Percentiles rank a stretch among this genome's conserved stretches.
Evolutionary conservation across 1,140 invertebrate genomes (phyloP).

Genomic region (Penaeus chinensis): DNA sequence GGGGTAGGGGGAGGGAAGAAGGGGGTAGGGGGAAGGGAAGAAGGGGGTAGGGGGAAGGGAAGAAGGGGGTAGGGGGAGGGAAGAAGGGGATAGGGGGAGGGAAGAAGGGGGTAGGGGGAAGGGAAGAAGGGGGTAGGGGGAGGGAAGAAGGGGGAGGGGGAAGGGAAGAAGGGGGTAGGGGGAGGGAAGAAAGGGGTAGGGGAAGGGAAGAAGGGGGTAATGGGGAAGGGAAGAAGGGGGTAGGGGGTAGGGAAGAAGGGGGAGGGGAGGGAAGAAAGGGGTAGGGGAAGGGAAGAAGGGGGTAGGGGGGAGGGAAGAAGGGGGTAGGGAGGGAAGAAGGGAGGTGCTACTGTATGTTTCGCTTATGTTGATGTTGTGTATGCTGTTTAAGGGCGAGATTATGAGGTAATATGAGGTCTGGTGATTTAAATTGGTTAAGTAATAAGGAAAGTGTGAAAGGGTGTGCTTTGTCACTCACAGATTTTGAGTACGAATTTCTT

Average conservation of each 20-base stretch:
- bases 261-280: no score
- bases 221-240: background rate
- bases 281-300: background rate
- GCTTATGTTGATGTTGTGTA: background rate
- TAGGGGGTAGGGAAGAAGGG: background rate
- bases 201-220: background rate
- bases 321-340: background rate
- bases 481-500: no score
- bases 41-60: background rate
- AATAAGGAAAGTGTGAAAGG: no score
- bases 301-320: no score
- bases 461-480: no score
- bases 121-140: background rate
- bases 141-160: no score
- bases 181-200: background rate
- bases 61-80: background rate
- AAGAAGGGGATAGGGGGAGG: background rate
- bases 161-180: background rate
- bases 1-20: background rate
- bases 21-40: background rate
- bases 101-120: no score
- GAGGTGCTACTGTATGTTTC: background rate
- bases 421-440: no score
- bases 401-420: no score
- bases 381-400: no score